Evolutionary conservation across 92 coral and sea anemone species (phyloP).

Genomic region (Parazoanthus darwini): DNA sequence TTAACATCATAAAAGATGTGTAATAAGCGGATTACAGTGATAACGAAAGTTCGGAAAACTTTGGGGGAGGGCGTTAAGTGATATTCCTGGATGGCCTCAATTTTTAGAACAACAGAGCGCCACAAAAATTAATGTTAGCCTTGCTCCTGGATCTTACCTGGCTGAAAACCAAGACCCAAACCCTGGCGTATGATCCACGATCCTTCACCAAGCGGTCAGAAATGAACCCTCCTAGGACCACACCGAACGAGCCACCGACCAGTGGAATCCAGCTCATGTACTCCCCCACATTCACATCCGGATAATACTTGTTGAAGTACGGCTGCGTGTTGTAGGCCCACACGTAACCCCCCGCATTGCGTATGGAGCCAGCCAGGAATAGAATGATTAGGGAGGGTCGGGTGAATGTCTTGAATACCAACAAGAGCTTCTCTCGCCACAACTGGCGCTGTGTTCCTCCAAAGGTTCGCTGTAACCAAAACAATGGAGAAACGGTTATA

Average conservation of each 20-base stretch:
- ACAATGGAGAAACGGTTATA: not conserved
- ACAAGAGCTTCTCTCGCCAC: conserved; percentile 56
- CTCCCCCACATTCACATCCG: conserved; percentile 86
- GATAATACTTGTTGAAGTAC: conserved; percentile 94
- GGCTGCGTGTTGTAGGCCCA: conserved; percentile 99
- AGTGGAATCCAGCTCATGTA: conserved; percentile 99
- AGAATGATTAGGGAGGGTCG: conserved; percentile 87
- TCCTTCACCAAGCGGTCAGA: conserved; percentile 93
- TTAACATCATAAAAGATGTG: too few relatives aligned
- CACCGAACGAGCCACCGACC: conserved; percentile 93
- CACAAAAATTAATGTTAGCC: not conserved
- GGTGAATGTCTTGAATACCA: conserved; percentile 72
- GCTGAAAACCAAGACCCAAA: conserved; percentile 93
- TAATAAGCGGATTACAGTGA: too few relatives aligned
- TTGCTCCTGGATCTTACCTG: conserved; percentile 61
- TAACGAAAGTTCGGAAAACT: too few relatives aligned
- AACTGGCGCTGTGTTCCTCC: conserved; percentile 37
- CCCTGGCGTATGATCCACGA: conserved; percentile 87
- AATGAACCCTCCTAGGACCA: conserved; percentile 93
- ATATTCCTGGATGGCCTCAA: too few relatives aligned
- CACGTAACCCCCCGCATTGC: conserved; percentile 98
- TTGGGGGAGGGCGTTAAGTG: too few relatives aligned
- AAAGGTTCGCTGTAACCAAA: conserved; percentile 2
- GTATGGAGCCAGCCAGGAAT: conserved; percentile 91
- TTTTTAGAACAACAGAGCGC: too few relatives aligned